Conservation (phyloP, 2,888 invertebrate species). For the Cloeon dipterum region DNA sequence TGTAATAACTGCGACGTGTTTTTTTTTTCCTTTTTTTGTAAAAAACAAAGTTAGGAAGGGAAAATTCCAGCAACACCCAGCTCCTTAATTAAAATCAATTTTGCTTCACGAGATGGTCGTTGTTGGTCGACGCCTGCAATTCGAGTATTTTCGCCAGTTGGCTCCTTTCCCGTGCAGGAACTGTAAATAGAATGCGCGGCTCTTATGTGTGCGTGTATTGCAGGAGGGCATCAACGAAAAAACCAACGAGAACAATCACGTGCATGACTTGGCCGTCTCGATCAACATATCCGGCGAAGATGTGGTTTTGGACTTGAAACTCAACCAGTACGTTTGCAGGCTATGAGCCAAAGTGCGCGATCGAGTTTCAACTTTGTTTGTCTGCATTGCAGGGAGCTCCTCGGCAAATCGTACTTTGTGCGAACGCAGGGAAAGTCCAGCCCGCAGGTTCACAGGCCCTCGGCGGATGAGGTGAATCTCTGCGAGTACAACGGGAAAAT, state of each 20-base stretch:
- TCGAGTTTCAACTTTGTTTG: not conserved
- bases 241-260: constrained; percentile 14
- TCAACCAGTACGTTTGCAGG: constrained; percentile 27
- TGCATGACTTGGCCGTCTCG: constrained; percentile 33
- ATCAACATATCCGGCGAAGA: constrained; percentile 40
- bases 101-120: too few species aligned
- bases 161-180: not conserved
- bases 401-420: constrained; percentile 41
- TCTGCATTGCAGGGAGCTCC: constrained; percentile 26
- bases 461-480: constrained; percentile 37
- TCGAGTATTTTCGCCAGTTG: not conserved
- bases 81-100: too few species aligned
- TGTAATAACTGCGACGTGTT: too few species aligned
- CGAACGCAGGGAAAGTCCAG: constrained; percentile 31
- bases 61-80: too few species aligned
- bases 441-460: constrained; percentile 29
- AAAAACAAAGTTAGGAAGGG: too few species aligned
- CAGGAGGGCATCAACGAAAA: not conserved
- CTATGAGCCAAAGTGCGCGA: not conserved
- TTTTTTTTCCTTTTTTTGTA: too few species aligned
- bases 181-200: not conserved
- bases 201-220: not conserved
- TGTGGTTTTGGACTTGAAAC: constrained; percentile 40
- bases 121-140: too few species aligned
- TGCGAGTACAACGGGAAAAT: constrained; percentile 62